Percentiles rank a stretch among this genome's conserved stretches.
Evolutionary conservation across 1,140 invertebrate genomes (phyloP).

Genomic region (Danaus melanippus): DNA sequence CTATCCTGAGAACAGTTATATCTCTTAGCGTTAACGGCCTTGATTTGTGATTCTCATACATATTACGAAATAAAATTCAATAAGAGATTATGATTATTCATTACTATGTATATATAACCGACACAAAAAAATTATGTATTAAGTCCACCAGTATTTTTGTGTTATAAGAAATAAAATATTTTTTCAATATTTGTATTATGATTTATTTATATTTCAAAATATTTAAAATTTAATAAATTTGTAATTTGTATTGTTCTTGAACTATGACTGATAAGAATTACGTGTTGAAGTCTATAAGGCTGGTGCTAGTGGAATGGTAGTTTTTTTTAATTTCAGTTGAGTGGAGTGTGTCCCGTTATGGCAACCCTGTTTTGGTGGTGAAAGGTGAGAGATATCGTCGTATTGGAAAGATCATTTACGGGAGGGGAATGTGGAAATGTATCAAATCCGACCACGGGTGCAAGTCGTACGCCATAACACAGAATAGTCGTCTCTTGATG

Average conservation of each 20-base stretch:
- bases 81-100: slow-evolving; percentile 1
- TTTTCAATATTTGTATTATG: slow-evolving; percentile 5
- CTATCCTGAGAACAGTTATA: too few relatives aligned
- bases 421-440: slow-evolving; percentile 41
- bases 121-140: slow-evolving; percentile 5
- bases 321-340: slow-evolving; percentile 43
- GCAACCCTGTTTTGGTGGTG: slow-evolving; percentile 50
- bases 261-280: too few relatives aligned
- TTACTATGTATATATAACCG: slow-evolving; percentile 4
- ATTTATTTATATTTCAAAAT: too few relatives aligned
- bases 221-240: too few relatives aligned
- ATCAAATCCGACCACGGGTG: slow-evolving; percentile 58
- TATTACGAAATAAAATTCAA: background rate
- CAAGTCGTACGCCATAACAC: slow-evolving; percentile 38
- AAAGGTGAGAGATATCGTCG: slow-evolving; percentile 41
- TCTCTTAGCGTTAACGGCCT: too few relatives aligned
- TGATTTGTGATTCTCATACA: too few relatives aligned
- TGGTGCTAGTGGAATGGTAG: slow-evolving; percentile 13
- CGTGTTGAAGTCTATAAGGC: too few relatives aligned
- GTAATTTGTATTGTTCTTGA: too few relatives aligned
- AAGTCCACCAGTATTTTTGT: slow-evolving; percentile 8
- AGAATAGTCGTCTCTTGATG: slow-evolving; percentile 25
- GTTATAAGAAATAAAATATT: slow-evolving; percentile 10
- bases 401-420: slow-evolving; percentile 21
- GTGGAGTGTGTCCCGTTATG: slow-evolving; percentile 44